phyloP scores from a whole-genome alignment of 2,888 invertebrate genomes.

The Dendrolimus houi region DNA sequence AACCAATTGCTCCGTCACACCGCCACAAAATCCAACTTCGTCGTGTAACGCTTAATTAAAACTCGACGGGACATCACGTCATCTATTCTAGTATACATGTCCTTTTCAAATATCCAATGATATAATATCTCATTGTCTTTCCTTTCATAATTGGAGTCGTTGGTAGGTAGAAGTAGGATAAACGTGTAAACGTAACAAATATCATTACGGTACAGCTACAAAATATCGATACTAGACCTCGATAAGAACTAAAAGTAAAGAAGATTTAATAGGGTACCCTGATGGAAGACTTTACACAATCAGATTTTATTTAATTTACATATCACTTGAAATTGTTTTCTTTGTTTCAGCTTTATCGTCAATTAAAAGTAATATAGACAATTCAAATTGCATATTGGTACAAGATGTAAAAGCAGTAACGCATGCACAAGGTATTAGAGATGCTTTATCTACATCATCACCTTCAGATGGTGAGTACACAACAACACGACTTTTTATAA shows the following conservation, averaged over 20 bases:
- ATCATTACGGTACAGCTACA: slow-evolving; percentile 54
- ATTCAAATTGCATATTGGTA: slow-evolving; percentile 91
- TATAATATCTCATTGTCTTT: slow-evolving; percentile 47
- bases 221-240: slow-evolving; percentile 42
- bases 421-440: slow-evolving; percentile 89
- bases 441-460: slow-evolving; percentile 76
- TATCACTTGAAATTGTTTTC: slow-evolving; percentile 5
- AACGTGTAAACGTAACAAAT: slow-evolving; percentile 43
- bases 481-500: neutral
- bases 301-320: slow-evolving; percentile 23
- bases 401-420: slow-evolving; percentile 93
- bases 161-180: slow-evolving; percentile 24
- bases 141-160: slow-evolving; percentile 41
- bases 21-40: slow-evolving; percentile 54
- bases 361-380: slow-evolving; percentile 92
- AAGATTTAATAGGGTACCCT: slow-evolving; percentile 51
- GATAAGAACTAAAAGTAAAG: slow-evolving; percentile 51
- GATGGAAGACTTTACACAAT: slow-evolving; percentile 37
- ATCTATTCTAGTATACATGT: slow-evolving; percentile 39
- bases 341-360: slow-evolving; percentile 89
- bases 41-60: slow-evolving; percentile 68
- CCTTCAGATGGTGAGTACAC: slow-evolving; percentile 58
- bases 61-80: slow-evolving; percentile 62
- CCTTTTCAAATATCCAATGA: slow-evolving; percentile 43
- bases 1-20: slow-evolving; percentile 68